These are phyloP conservation scores for Arothron firmamentum DNA, from an alignment of 2,113 vertebrate species.

Conservation along the genomic window DNA sequence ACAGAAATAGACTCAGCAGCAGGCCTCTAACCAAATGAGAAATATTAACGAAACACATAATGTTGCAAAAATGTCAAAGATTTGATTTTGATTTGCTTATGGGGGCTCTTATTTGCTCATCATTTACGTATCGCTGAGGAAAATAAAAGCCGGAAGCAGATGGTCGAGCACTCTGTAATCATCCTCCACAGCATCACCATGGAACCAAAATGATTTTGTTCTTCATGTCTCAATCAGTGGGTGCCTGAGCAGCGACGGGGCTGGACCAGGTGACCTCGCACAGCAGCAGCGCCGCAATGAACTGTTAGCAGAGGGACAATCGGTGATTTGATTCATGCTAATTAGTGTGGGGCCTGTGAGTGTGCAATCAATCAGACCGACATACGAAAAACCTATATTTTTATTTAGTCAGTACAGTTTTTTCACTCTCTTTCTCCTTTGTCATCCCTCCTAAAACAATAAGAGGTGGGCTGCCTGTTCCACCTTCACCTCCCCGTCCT, in stretches of 20 bases:
- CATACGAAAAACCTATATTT: slow-evolving; percentile 7
- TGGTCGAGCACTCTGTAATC: too few relatives aligned
- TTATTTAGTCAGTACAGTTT: slow-evolving; percentile 12
- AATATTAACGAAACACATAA: not conserved
- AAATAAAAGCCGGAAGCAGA: not conserved
- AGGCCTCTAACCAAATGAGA: not conserved
- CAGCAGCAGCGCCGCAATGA: slow-evolving; percentile 20
- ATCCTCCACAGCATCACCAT: too few relatives aligned
- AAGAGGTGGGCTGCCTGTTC: too few relatives aligned
- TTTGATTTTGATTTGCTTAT: too few relatives aligned
- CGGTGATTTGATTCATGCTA: slow-evolving; percentile 47
- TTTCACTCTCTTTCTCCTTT: not conserved
- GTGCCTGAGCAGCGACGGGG: slow-evolving; percentile 32
- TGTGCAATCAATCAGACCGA: slow-evolving; percentile 30
- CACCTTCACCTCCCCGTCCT: too few relatives aligned
- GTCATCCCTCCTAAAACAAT: too few relatives aligned
- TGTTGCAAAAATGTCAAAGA: too few relatives aligned
- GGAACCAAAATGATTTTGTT: not conserved
- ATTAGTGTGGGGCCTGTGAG: slow-evolving; percentile 43
- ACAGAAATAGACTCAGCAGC: slow-evolving; percentile 40
- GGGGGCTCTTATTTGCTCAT: too few relatives aligned
- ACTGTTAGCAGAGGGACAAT: slow-evolving; percentile 38
- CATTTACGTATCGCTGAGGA: too few relatives aligned
- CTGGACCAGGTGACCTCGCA: slow-evolving; percentile 47
- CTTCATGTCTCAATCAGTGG: slow-evolving; percentile 15